Conservation (phyloP, 53 echinoderm and acorn worm species). For the Mesocentrotus franciscanus region DNA sequence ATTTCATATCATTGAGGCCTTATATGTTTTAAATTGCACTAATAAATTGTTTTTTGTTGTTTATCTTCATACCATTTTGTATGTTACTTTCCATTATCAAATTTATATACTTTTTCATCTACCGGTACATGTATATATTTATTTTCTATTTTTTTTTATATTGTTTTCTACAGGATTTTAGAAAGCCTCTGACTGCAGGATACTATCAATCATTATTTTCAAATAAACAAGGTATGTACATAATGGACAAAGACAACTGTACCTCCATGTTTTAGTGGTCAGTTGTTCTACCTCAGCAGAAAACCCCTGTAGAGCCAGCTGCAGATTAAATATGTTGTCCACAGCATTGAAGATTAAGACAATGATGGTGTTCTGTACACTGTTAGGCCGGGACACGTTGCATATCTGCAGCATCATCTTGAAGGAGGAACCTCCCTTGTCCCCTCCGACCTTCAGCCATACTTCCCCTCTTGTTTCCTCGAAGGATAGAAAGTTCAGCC, state of each 20-base stretch:
- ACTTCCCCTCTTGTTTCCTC: constrained; percentile 33
- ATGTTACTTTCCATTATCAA: no score
- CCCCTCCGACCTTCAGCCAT: constrained; percentile 42
- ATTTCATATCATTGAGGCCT: no score
- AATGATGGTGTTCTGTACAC: constrained; percentile 38
- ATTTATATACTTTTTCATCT: no score
- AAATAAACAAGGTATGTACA: not conserved
- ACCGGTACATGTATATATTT: no score
- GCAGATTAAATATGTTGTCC: constrained; percentile 38
- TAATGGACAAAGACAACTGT: constrained; percentile 10
- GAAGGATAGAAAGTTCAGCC: not conserved
- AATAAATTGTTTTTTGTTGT: no score
- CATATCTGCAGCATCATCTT: constrained; percentile 32
- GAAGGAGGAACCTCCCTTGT: constrained; percentile 49
- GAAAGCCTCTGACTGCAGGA: no score
- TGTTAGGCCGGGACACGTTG: constrained; percentile 49
- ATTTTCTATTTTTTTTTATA: no score
- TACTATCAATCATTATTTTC: no score
- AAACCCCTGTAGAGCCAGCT: constrained; percentile 19
- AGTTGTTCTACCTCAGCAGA: constrained; percentile 8
- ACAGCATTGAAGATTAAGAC: constrained; percentile 21
- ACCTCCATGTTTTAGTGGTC: constrained; percentile 44
- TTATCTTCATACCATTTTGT: no score
- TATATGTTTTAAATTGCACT: no score
- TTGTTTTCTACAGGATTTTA: no score